Percentiles rank a stretch among this genome's conserved stretches.
phyloP scores from a whole-genome alignment of 2,797 vertebrate species.

The Diceros bicornis region DNA sequence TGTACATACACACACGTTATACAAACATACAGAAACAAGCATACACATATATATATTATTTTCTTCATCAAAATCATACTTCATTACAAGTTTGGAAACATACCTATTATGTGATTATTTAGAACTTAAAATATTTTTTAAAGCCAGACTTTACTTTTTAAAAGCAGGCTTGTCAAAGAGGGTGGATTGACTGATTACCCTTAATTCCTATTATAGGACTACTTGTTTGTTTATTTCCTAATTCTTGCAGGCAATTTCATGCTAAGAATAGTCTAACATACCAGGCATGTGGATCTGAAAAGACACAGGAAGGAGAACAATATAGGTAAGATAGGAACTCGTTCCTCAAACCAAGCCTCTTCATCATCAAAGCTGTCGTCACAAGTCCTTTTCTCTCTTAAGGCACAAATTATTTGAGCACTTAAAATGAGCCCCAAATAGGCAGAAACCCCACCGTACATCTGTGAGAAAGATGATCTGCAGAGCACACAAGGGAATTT shows the following conservation, averaged over 20 bases:
- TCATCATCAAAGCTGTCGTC: background rate
- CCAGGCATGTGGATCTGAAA: background rate
- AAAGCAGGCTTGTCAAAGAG: background rate
- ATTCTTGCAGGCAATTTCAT: conserved; percentile 60
- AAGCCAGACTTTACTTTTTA: conserved; percentile 27
- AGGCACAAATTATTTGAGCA: background rate
- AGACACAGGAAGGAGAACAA: conserved; percentile 27
- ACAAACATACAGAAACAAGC: background rate
- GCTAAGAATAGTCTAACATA: conserved; percentile 62
- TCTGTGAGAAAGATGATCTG: conserved; percentile 76
- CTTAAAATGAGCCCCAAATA: conserved; percentile 67
- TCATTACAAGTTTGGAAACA: background rate
- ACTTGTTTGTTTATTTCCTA: background rate
- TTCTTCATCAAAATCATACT: conserved; percentile 18
- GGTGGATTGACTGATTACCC: background rate
- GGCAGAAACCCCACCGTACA: conserved; percentile 60
- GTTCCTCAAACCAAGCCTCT: background rate
- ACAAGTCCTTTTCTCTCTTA: background rate
- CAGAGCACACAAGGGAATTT: conserved; percentile 82
- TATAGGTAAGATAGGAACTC: background rate
- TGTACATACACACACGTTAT: background rate
- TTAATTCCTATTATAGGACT: background rate
- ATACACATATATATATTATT: background rate
- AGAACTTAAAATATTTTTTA: conserved; percentile 22
- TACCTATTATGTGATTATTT: background rate